phyloP scores from a whole-genome alignment of 2,888 invertebrate species.

The Ochropleura plecta region DNA sequence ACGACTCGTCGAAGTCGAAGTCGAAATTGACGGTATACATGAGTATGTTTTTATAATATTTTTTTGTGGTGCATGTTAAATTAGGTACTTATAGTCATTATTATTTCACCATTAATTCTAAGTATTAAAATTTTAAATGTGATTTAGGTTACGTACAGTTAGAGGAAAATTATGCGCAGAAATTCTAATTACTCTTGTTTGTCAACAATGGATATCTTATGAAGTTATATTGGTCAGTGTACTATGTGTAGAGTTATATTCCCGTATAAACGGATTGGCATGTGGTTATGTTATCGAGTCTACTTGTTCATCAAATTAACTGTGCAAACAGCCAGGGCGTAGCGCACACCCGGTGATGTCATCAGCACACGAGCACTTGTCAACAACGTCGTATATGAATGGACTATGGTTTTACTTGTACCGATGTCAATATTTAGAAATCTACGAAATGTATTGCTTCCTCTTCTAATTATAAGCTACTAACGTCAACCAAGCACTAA shows the following conservation, averaged over 20 bases:
- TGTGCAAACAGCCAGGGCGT: conserved; percentile 72
- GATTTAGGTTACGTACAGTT: neutral
- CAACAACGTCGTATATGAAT: conserved; percentile 68
- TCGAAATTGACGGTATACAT: neutral
- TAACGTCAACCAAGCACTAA: neutral
- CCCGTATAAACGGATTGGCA: conserved; percentile 61
- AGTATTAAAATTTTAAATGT: neutral
- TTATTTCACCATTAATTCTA: neutral
- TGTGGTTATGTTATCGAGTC: conserved; percentile 67
- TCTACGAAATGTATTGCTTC: neutral
- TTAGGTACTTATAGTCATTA: too few relatives aligned
- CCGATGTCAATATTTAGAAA: conserved; percentile 3
- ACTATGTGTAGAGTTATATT: conserved; percentile 4
- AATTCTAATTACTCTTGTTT: neutral
- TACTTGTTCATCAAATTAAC: conserved; percentile 75
- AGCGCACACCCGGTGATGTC: conserved; percentile 77
- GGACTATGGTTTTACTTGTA: conserved; percentile 63
- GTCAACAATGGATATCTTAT: neutral
- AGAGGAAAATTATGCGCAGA: neutral
- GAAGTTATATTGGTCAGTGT: neutral
- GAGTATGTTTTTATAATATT: neutral
- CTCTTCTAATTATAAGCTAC: neutral
- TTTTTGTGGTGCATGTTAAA: too few relatives aligned
- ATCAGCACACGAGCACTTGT: conserved; percentile 76
- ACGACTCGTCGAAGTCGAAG: too few relatives aligned